Percentiles rank a stretch among this genome's conserved stretches.
Evolutionary conservation across 2,797 vertebrate genomes (phyloP).

Genomic region (Vireo griseus): DNA sequence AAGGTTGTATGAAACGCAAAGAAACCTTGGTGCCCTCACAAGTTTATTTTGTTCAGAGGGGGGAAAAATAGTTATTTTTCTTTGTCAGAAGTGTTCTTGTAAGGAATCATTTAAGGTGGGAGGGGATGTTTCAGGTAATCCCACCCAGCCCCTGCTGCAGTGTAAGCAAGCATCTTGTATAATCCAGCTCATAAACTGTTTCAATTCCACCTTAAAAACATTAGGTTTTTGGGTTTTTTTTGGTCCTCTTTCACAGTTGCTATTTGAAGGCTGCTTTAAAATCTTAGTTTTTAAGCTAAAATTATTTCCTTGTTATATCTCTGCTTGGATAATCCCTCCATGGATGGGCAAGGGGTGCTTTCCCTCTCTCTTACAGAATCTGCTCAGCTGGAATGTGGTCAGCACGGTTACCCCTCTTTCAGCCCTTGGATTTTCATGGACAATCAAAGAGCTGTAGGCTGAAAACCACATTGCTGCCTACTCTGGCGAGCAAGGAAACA

Average conservation of each 20-base stretch:
- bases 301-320: not conserved
- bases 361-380: not conserved
- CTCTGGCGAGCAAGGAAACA: not conserved
- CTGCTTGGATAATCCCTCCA: not conserved
- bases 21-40: not conserved
- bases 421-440: rapidly evolving
- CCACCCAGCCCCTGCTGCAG: not conserved
- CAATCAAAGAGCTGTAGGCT: not conserved
- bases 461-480: not conserved
- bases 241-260: not conserved
- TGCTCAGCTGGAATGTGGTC: not conserved
- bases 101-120: not conserved
- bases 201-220: not conserved
- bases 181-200: not conserved
- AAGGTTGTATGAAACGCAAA: not conserved
- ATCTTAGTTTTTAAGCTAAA: not conserved
- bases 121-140: not conserved
- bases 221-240: too few relatives aligned
- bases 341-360: not conserved
- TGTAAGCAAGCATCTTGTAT: not conserved
- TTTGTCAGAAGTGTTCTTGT: not conserved
- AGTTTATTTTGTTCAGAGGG: not conserved
- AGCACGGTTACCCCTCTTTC: not conserved
- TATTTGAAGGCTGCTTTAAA: not conserved
- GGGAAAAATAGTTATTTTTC: not conserved